Evolutionary conservation across 2,113 vertebrate species (phyloP), one percentile per base, ranked within the genome.

Genomic region (Danionella cerebrum): DNA sequence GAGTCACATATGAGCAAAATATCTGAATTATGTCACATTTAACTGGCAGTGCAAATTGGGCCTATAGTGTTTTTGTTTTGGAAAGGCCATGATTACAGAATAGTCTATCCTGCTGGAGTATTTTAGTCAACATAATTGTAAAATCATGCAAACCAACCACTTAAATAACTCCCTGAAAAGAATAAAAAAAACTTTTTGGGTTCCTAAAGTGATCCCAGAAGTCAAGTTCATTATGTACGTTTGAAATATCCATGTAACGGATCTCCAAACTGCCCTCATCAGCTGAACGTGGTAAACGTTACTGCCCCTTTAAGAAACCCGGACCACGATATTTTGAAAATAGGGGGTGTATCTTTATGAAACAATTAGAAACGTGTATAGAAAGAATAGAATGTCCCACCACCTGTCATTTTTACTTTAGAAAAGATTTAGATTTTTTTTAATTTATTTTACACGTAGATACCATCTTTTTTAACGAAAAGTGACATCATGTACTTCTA

Each of bases 261-360:
- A 64, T 42, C 35, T 1, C 11, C 41, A 48, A 47, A 22, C 35
- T 35, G 45, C 44, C 59, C 53, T 67, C 50, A 27, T 29, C 36
- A 72, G 42, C 60, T 68, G 41, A 48, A 53, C 52, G n/a, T 18
- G n/a, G 65, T 1, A 38, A 60, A 10, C 22, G 3, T 58, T 42
- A 70, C 73, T 71, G 76, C 59, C 74, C 76, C 83, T 85, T 83
- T 85, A 83, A 85, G 65, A 62, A 22, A 50, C 39, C 2, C 16
- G 79, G 79, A 74, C 71, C 21, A 7, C 39, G 69, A 63, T 74
- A 82, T 71, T 76, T 57, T 47, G 6, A 21, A 3, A 35, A 21
- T 55, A 10, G 80, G 78, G 80, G 83, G 45, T 58, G 3, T 14
- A 13, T 41, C 14, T 22, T 7, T 2, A 5, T 3, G 16, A 5